Percentiles rank a stretch among this genome's conserved stretches.
phyloP scores from a whole-genome alignment of 1,140 invertebrate genomes.

The Papilio dardanus region DNA sequence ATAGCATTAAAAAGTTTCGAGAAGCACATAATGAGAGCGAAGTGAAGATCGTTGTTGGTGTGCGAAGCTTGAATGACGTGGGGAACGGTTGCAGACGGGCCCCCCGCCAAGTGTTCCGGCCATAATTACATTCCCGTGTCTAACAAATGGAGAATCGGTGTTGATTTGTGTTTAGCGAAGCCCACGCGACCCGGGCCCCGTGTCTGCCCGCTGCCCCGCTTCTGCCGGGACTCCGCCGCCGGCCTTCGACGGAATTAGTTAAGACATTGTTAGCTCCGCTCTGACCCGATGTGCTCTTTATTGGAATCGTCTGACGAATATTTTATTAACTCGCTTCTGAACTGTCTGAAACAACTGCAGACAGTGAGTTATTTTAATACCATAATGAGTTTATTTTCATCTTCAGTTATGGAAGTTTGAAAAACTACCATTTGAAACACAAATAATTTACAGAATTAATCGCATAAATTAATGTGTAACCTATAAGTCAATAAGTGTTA shows the following conservation, averaged over 20 bases:
- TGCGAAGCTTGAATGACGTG: constrained; percentile 76
- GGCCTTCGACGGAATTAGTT: constrained; percentile 32
- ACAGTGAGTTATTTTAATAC: not conserved
- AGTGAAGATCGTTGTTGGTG: constrained; percentile 74
- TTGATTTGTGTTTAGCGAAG: constrained; percentile 80
- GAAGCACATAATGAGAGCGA: constrained; percentile 63
- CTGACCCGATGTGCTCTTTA: constrained; percentile 29
- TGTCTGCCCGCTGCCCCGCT: constrained; percentile 5
- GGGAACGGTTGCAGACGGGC: constrained; percentile 55
- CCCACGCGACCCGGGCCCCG: constrained; percentile 28
- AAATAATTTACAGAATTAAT: too few relatives aligned
- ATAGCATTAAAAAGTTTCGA: constrained; percentile 40
- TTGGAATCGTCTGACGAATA: constrained; percentile 11
- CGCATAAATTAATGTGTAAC: too few relatives aligned
- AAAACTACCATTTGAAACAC: too few relatives aligned
- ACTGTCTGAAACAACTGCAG: not conserved
- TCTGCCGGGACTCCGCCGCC: constrained; percentile 16
- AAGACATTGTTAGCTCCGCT: constrained; percentile 26
- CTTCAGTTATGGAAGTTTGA: too few relatives aligned
- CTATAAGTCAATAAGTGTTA: too few relatives aligned
- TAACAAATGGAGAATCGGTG: constrained; percentile 83
- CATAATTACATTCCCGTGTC: constrained; percentile 83
- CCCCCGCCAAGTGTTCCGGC: constrained; percentile 75
- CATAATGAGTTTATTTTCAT: not conserved
- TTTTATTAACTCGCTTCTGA: constrained; percentile 6